Conservation (phyloP, 2,888 invertebrate genomes). For the Orgyia antiqua region DNA sequence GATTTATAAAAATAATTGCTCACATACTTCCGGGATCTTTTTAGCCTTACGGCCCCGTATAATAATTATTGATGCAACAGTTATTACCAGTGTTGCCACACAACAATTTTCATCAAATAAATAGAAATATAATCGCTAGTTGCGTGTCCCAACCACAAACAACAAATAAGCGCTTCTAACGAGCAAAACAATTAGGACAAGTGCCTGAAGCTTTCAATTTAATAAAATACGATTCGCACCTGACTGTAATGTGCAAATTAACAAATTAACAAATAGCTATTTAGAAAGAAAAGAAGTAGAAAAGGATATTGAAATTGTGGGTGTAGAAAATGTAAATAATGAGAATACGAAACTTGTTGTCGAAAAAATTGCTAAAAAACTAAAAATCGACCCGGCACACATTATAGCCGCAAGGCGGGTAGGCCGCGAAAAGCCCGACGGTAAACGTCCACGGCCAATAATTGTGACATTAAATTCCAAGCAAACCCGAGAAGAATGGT, state of each 20-base stretch:
- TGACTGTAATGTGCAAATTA: too few species aligned
- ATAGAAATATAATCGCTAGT: not conserved
- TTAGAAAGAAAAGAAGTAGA: constrained; percentile 9
- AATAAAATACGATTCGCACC: constrained; percentile 4
- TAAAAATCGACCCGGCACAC: constrained; percentile 3
- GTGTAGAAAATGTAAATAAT: not conserved
- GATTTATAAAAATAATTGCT: too few species aligned
- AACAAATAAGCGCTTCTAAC: constrained; percentile 15
- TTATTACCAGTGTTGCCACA: too few species aligned
- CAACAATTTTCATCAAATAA: too few species aligned
- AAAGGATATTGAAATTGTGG: constrained; percentile 7
- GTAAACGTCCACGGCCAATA: constrained; percentile 1
- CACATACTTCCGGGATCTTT: too few species aligned
- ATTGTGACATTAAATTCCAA: constrained; percentile 2
- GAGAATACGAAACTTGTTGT: constrained; percentile 2
- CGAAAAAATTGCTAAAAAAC: not conserved
- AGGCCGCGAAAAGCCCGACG: constrained; percentile 9
- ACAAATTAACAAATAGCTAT: too few species aligned
- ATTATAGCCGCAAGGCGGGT: constrained; percentile 12
- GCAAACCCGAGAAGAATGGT: constrained; percentile 1
- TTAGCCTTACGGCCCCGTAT: too few species aligned
- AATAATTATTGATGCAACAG: too few species aligned
- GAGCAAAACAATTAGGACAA: constrained; percentile 24
- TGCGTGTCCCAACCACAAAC: not conserved
- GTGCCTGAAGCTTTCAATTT: constrained; percentile 11